Conservation (phyloP, 2,113 vertebrate genomes). For the Australoheros scitulus region DNA sequence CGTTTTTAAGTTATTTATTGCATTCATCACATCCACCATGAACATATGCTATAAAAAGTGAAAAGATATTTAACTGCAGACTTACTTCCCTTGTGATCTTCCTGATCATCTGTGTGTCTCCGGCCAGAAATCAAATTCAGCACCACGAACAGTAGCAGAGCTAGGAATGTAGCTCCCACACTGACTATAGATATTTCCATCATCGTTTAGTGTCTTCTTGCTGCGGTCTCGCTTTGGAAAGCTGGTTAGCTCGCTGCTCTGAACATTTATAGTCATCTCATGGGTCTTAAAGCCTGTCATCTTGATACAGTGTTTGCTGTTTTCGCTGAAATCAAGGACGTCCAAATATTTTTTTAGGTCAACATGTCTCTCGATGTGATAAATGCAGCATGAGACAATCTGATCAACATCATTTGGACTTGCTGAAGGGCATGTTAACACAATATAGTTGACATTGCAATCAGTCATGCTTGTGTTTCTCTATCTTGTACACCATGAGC, state of each 20-base stretch:
- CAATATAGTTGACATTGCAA: not conserved
- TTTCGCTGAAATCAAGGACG: conserved; percentile 63
- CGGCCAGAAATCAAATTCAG: conserved; percentile 27
- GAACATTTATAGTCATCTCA: conserved; percentile 62
- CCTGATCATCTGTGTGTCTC: conserved; percentile 1
- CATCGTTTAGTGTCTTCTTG: conserved; percentile 27
- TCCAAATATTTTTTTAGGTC: conserved; percentile 63
- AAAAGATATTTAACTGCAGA: conserved; percentile 38
- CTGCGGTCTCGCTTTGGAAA: conserved; percentile 24
- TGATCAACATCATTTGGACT: conserved; percentile 13
- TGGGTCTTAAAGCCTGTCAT: not conserved
- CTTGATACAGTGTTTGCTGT: conserved; percentile 16
- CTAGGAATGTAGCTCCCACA: conserved; percentile 56
- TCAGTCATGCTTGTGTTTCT: conserved; percentile 1
- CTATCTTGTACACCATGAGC: not conserved
- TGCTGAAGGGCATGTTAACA: conserved; percentile 63
- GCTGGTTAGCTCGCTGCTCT: not conserved
- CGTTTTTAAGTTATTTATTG: not conserved
- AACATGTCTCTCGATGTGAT: conserved; percentile 23
- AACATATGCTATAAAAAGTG: not conserved
- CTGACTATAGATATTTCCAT: conserved; percentile 50
- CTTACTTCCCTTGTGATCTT: conserved; percentile 31
- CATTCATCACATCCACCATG: not conserved
- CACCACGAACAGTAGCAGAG: conserved; percentile 58
- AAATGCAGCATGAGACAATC: not conserved